Conservation (phyloP, 1,140 invertebrate species). For the Phenacoccus solenopsis region DNA sequence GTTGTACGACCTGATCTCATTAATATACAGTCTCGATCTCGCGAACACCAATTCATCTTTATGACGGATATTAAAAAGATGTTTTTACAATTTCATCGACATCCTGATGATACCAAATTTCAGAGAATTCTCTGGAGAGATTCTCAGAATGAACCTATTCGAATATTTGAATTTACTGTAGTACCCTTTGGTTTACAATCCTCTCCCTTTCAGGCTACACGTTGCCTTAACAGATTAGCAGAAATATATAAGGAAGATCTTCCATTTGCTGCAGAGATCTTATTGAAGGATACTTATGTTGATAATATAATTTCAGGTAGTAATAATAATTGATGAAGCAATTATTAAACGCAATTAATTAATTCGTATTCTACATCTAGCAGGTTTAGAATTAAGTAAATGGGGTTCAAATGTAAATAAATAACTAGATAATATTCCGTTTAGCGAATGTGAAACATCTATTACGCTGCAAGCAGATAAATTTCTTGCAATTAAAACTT, state of each 20-base stretch:
- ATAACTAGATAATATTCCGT: conserved; percentile 25
- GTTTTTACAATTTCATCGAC: not conserved
- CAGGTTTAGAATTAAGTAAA: conserved; percentile 28
- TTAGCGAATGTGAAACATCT: conserved; percentile 16
- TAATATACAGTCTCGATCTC: no score
- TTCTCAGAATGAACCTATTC: conserved; percentile 23
- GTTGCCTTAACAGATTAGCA: conserved; percentile 30
- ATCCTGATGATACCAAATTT: not conserved
- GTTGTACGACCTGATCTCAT: not conserved
- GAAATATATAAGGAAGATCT: conserved; percentile 26
- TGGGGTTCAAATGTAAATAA: conserved; percentile 29
- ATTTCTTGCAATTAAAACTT: conserved; percentile 27
- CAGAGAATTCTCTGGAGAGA: not conserved
- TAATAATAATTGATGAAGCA: conserved; percentile 26
- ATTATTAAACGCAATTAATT: conserved; percentile 23
- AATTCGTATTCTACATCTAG: conserved; percentile 21
- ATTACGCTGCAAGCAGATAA: conserved; percentile 20
- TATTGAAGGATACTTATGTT: conserved; percentile 31
- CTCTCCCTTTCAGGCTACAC: conserved; percentile 32
- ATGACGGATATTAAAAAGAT: not conserved
- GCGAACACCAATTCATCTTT: not conserved
- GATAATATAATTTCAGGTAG: conserved; percentile 33
- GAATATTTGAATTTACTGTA: conserved; percentile 31
- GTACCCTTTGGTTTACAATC: conserved; percentile 34
- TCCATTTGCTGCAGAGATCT: conserved; percentile 27